Base-by-base conservation (phyloP, 2,797 vertebrate genomes). In the Microchirus variegatus region DNA sequence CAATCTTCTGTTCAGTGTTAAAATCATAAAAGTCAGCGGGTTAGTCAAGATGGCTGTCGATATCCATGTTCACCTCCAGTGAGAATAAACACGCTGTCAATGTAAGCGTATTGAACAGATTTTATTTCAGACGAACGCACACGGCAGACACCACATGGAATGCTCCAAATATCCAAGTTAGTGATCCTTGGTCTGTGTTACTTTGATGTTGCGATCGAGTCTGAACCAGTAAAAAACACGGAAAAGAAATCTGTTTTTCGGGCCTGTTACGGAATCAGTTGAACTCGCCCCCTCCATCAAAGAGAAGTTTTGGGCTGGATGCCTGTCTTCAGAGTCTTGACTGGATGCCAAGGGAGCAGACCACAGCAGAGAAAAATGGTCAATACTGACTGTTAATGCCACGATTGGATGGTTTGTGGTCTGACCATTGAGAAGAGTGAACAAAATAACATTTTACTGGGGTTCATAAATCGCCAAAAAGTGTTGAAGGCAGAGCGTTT, bases 391-490 rank as follows among this genome's bases (percentile, higher is more conserved):
- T 86, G 81, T 91, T 89, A 79, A 85, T 87, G 81, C 85, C 78
- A 84, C 78, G 83, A 91, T 85, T 90, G 83, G 77, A 87, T 89
- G 81, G 86, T 89, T 89, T 93, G 87, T 89, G 90, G 91, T 90
- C 80, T 81, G 83, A 87, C 82, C 78, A 65, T 87, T 90, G 91
- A 83, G 84, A 91, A 85, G 78, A 67, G 62, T 72, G 78, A 81
- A 77, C 84, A 89, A 82, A 90, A 91, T 86, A 92, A 91, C 81
- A 87, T 92, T 92, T 93, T 89, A 92, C 80, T 78, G 81, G 72
- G 84, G 87, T 90, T 90, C 87, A 89, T 91, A 91, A 92, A 93
- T 83, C 77, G 73, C 56, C 43, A 89, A 84, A 31, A 22, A 22
- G 89, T 92, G 91, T 89, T 89, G 88, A 93, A 90, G 82, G 75